These are phyloP conservation scores for Anser brachyrhynchus DNA, from an alignment of 2,113 vertebrate genomes.

Conservation along the genomic window DNA sequence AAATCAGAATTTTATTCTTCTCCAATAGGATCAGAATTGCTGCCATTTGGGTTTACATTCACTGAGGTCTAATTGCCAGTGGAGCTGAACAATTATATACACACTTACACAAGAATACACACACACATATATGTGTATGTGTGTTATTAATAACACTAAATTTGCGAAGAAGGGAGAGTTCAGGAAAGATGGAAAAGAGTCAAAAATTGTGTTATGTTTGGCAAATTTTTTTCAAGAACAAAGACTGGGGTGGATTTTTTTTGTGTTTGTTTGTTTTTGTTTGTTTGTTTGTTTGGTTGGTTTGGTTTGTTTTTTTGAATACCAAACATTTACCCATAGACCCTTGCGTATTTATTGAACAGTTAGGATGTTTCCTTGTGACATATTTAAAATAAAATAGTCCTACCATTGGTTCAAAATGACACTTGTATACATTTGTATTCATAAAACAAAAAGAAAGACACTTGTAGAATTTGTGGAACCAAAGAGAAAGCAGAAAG, in stretches of 20 bases:
- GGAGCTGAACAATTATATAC: neutral
- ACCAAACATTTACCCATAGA: neutral
- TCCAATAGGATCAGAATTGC: rapidly evolving
- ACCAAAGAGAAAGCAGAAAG: neutral
- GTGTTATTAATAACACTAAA: neutral
- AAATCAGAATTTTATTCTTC: neutral
- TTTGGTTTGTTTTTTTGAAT: neutral
- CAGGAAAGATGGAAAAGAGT: neutral
- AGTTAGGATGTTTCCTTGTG: neutral
- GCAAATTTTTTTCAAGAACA: neutral
- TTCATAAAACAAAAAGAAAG: neutral
- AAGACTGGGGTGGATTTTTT: neutral
- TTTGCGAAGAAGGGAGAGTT: neutral
- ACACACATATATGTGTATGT: neutral
- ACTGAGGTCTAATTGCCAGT: neutral
- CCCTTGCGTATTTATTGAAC: neutral
- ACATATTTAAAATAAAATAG: neutral
- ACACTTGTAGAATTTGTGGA: neutral
- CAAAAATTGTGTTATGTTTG: neutral
- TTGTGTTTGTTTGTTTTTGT: neutral
- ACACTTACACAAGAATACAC: neutral
- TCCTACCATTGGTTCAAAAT: neutral
- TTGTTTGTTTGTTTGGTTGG: too few species aligned
- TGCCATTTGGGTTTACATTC: neutral
- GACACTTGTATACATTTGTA: neutral